Percentiles rank a stretch among this genome's conserved stretches.
Conservation (phyloP, 2,113 vertebrate genomes). For the Vulpes lagopus region DNA sequence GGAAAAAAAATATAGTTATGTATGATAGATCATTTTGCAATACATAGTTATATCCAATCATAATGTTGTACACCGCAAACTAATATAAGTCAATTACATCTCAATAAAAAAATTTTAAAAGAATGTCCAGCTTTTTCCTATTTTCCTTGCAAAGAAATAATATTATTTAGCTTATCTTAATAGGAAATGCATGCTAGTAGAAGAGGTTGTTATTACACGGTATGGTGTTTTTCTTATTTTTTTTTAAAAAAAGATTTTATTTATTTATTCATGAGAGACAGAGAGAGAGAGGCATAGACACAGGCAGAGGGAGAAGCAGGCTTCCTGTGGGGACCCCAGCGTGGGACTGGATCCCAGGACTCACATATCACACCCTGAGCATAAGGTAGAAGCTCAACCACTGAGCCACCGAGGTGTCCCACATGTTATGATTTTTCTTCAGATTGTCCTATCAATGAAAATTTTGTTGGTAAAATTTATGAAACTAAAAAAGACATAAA, state of each 20-base stretch:
- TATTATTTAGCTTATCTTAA: neutral
- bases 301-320: too few species aligned
- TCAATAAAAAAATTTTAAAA: neutral
- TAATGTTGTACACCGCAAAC: neutral
- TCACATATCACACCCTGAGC: too few species aligned
- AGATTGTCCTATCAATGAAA: constrained; percentile 50
- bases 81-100: neutral
- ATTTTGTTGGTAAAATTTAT: constrained; percentile 58
- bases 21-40: neutral
- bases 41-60: neutral
- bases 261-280: too few species aligned
- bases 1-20: neutral
- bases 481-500: constrained; percentile 70
- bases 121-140: neutral
- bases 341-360: too few species aligned
- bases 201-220: constrained; percentile 14
- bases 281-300: too few species aligned
- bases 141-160: neutral
- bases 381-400: too few species aligned
- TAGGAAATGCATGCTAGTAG: neutral
- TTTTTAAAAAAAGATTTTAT: too few species aligned
- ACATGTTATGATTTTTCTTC: neutral
- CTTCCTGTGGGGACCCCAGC: too few species aligned
- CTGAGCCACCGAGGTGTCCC: too few species aligned
- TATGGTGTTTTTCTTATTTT: too few species aligned